phyloP scores from a whole-genome alignment of 2,113 vertebrate genomes.

The Tapirus terrestris region DNA sequence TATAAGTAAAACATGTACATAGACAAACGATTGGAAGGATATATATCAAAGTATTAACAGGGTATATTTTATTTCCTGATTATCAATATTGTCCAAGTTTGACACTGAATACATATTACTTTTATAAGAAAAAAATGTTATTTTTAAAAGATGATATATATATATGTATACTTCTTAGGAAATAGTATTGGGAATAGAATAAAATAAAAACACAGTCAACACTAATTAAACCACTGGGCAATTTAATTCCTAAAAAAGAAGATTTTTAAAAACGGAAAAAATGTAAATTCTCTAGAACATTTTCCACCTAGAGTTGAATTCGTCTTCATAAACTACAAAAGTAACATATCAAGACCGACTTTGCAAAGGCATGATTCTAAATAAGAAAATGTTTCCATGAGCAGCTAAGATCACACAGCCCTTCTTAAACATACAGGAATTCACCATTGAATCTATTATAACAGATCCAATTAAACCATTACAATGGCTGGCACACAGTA shows the following conservation, averaged over 20 bases:
- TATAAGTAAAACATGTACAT: not conserved
- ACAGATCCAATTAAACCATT: not conserved
- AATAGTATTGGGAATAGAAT: not conserved
- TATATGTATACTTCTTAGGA: not conserved
- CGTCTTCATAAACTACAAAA: not conserved
- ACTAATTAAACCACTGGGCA: not conserved
- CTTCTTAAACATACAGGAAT: not conserved
- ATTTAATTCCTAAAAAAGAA: constrained; percentile 39
- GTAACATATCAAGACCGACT: constrained; percentile 6
- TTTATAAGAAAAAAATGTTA: constrained; percentile 18
- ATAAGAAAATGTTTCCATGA: not conserved
- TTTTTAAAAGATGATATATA: not conserved
- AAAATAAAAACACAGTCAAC: constrained; percentile 22
- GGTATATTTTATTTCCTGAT: not conserved
- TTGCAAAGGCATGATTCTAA: not conserved
- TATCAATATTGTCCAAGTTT: constrained; percentile 28
- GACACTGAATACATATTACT: not conserved
- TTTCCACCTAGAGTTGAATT: not conserved
- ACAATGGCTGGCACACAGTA: not conserved
- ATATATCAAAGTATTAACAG: not conserved
- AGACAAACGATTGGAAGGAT: constrained; percentile 9
- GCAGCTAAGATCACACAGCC: not conserved
- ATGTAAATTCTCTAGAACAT: not conserved
- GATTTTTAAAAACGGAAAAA: not conserved
- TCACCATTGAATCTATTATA: not conserved